Conservation (phyloP, 2,888 invertebrate genomes). For the Ophion slaviceki region DNA sequence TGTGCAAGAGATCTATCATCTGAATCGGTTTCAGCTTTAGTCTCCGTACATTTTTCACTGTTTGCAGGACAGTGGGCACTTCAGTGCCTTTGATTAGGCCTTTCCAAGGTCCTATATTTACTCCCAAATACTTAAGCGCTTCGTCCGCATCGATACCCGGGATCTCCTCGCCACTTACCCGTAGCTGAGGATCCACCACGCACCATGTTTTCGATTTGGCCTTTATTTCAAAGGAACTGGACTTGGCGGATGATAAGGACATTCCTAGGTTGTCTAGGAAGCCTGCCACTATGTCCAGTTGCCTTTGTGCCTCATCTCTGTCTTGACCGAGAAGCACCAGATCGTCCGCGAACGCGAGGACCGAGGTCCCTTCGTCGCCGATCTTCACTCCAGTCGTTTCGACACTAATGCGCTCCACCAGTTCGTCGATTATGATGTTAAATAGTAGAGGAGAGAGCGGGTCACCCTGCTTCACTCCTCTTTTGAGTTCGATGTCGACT, state of each 20-base stretch:
- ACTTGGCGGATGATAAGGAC: slow-evolving; percentile 51
- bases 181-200: slow-evolving; percentile 37
- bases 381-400: background rate
- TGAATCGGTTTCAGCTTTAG: slow-evolving; percentile 51
- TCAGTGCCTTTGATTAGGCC: slow-evolving; percentile 40
- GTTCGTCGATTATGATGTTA: slow-evolving; percentile 68
- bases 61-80: background rate
- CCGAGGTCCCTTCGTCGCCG: background rate
- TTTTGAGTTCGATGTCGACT: slow-evolving; percentile 8
- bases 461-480: slow-evolving; percentile 52
- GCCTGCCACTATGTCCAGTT: background rate
- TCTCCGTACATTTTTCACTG: slow-evolving; percentile 5
- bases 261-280: slow-evolving; percentile 45
- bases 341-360: slow-evolving; percentile 69
- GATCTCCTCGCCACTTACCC: background rate
- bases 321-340: slow-evolving; percentile 41
- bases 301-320: slow-evolving; percentile 29
- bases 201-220: slow-evolving; percentile 40
- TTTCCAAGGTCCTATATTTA: slow-evolving; percentile 35
- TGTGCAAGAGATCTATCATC: slow-evolving; percentile 39
- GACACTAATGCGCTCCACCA: slow-evolving; percentile 67
- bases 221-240: slow-evolving; percentile 29
- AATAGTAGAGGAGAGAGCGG: slow-evolving; percentile 47
- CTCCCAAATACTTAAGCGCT: slow-evolving; percentile 24
- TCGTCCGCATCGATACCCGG: background rate